These are phyloP conservation scores for Orthosia gothica DNA, from an alignment of 2,888 invertebrate genomes.

Conservation along the genomic window DNA sequence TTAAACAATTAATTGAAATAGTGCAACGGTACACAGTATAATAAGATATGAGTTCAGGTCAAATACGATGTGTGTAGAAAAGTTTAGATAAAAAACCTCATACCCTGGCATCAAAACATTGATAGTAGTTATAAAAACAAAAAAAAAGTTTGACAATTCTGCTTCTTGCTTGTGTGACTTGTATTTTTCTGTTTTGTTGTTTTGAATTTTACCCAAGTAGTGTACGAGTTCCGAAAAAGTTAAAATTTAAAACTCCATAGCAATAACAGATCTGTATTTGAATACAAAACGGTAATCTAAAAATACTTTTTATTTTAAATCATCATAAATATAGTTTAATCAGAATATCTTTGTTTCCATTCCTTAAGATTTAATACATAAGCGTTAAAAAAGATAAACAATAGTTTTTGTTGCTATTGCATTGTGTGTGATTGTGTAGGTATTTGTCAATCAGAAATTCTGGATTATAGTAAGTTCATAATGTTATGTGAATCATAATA, in stretches of 20 bases:
- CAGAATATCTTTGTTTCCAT: conserved; percentile 4
- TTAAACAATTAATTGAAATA: too few relatives aligned
- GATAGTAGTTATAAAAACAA: neutral
- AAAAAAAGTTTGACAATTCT: conserved; percentile 18
- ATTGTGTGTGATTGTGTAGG: neutral
- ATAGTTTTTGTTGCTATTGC: conserved; percentile 42
- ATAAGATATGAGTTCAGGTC: too few relatives aligned
- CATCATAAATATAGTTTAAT: neutral
- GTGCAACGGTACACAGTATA: too few relatives aligned
- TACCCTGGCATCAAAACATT: conserved; percentile 11
- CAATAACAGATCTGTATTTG: conserved; percentile 6
- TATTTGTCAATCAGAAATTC: neutral
- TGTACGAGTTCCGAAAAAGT: conserved; percentile 10
- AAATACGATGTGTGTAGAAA: too few relatives aligned
- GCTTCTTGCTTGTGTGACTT: conserved; percentile 61
- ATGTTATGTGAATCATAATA: conserved; percentile 5
- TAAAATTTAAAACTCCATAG: conserved; percentile 17
- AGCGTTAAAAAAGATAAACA: conserved; percentile 1
- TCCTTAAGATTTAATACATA: neutral
- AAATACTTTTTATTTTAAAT: neutral
- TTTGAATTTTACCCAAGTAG: conserved; percentile 54
- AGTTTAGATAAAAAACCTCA: neutral
- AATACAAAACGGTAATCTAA: conserved; percentile 37
- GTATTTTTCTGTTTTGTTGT: conserved; percentile 68
- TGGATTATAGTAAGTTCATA: neutral